These are phyloP conservation scores for Momotus momota DNA, from an alignment of 2,797 vertebrate genomes.

Conservation along the genomic window DNA sequence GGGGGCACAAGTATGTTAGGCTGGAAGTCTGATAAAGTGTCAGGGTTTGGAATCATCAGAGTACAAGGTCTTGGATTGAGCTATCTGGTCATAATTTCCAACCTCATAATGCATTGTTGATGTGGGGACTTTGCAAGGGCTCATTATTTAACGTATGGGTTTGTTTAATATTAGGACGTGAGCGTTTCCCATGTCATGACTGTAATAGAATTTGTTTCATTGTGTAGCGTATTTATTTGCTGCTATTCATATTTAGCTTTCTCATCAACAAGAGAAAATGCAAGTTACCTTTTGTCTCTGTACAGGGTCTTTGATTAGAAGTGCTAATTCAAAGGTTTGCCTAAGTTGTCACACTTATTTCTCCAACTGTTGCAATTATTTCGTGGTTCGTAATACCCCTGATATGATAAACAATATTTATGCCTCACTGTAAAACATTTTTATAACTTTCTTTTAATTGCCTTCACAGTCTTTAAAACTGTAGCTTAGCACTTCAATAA, in stretches of 20 bases:
- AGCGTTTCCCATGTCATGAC: constrained; percentile 14
- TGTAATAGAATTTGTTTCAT: constrained; percentile 51
- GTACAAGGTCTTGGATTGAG: neutral
- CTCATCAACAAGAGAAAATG: constrained; percentile 41
- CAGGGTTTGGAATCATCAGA: fast-evolving
- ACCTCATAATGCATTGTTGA: fast-evolving
- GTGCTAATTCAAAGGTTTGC: constrained; percentile 73
- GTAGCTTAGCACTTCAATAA: constrained; percentile 87
- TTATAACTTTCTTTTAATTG: constrained; percentile 92
- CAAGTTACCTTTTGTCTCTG: constrained; percentile 62
- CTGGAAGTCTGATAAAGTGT: neutral
- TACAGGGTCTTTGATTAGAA: constrained; percentile 60
- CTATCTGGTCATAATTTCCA: neutral
- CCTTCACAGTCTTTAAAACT: constrained; percentile 89
- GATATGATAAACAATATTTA: constrained; percentile 89
- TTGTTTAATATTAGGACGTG: neutral
- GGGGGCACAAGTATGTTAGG: neutral
- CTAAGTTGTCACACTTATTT: constrained; percentile 63
- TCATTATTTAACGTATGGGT: neutral
- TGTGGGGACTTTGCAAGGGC: neutral
- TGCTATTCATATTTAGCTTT: constrained; percentile 35
- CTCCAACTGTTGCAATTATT: constrained; percentile 85
- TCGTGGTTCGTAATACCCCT: constrained; percentile 80
- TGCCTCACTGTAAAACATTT: constrained; percentile 85
- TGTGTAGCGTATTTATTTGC: constrained; percentile 43